These are phyloP conservation scores for Pinna nobilis DNA, from an alignment of 1,140 invertebrate species.

Conservation along the genomic window DNA sequence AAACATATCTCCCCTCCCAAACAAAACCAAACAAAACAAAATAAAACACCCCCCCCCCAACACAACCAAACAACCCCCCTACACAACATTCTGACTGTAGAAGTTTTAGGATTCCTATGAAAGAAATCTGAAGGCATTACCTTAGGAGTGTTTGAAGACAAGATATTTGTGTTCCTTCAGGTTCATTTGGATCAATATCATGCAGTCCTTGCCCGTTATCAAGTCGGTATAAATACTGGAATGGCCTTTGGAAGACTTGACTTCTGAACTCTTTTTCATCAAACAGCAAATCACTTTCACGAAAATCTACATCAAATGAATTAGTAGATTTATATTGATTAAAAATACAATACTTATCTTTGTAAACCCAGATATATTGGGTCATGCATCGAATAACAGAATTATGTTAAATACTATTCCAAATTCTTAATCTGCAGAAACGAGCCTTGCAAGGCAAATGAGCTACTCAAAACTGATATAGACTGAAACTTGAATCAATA, in stretches of 20 bases:
- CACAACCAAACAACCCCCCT: no score
- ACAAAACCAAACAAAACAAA: no score
- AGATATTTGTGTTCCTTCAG: conserved; percentile 26
- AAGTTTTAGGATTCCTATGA: not conserved
- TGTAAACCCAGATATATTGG: no score
- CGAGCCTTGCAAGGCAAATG: not conserved
- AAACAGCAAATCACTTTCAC: conserved; percentile 58
- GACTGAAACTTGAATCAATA: not conserved
- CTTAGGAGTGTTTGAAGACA: conserved; percentile 45
- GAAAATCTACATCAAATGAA: conserved; percentile 39
- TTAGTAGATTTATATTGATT: not conserved
- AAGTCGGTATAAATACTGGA: conserved; percentile 57
- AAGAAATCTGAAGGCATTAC: conserved; percentile 2
- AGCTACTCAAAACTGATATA: not conserved
- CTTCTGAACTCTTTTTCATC: conserved; percentile 63
- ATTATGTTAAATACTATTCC: not conserved
- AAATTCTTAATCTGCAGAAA: not conserved
- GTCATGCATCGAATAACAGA: no score
- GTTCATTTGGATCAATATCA: conserved; percentile 25
- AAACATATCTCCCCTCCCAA: no score
- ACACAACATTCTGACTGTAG: not conserved
- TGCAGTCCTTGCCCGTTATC: conserved; percentile 18
- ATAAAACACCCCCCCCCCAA: no score
- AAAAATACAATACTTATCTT: not conserved
- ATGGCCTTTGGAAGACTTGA: conserved; percentile 64